These are phyloP conservation scores for Pomatorhinus ruficollis DNA, from an alignment of 2,113 vertebrate genomes.

Conservation along the genomic window DNA sequence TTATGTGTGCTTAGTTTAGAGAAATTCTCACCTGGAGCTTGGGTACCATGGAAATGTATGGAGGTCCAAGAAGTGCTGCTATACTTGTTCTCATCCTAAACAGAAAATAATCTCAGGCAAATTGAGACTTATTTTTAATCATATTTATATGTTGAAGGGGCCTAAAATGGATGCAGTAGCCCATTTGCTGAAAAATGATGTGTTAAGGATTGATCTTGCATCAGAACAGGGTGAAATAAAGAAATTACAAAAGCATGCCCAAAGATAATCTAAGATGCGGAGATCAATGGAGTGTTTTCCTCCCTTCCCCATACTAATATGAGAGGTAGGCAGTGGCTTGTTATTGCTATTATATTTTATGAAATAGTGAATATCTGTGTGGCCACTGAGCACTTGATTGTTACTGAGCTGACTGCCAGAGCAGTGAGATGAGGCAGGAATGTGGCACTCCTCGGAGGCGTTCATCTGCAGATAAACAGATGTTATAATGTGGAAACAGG, in stretches of 20 bases:
- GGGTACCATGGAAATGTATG: not conserved
- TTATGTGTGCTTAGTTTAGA: not conserved
- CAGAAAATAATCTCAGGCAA: not conserved
- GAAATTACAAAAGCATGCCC: not conserved
- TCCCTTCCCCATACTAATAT: not conserved
- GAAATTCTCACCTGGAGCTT: not conserved
- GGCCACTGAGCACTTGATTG: not conserved
- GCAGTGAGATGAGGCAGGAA: not conserved
- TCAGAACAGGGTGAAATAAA: not conserved
- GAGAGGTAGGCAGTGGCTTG: not conserved
- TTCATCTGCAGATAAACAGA: not conserved
- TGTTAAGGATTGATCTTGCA: not conserved
- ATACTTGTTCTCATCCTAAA: not conserved
- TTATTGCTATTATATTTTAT: not conserved
- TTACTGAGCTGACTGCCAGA: not conserved
- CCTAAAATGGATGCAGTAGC: not conserved
- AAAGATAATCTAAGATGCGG: not conserved
- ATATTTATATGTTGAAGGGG: not conserved
- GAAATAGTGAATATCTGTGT: not conserved
- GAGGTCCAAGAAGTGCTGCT: not conserved
- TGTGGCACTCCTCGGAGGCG: not conserved
- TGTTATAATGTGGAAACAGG: not conserved
- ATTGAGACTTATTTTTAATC: not conserved
- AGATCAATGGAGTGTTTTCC: not conserved
- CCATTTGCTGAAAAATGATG: not conserved